Base-by-base conservation (phyloP, 2,797 vertebrate genomes). In the Cephalopachus bancanus region DNA sequence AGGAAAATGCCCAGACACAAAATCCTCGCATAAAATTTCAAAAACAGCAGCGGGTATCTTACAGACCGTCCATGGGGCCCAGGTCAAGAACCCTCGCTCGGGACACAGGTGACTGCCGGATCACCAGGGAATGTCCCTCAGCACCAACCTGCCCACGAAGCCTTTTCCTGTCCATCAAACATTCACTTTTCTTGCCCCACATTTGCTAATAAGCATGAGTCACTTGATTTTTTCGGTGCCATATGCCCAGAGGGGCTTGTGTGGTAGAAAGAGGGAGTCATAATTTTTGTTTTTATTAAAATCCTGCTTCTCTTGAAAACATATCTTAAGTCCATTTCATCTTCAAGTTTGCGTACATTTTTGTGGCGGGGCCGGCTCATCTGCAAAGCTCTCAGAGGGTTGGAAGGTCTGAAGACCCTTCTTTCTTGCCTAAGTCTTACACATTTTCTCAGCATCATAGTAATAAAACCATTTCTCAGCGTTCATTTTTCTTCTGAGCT, bases 241-340 rank as follows among this genome's bases (percentile, higher is more conserved):
- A 7, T 60, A 57, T 59, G 33, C 67, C 80, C 76, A 3, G 16
- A n/a, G n/a, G 65, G 76, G 60, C 76, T 95, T n/a, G 1, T 72
- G 60, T 64, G 44, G 57, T 74, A 88, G 80, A 97, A 96, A 93
- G 81, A 95, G 14, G 91, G 72, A 95, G 80, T 88, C 89, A 59
- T 59, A 79, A 81, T 59, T 96, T 95, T 93, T 95, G 72, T 88
- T 96, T 90, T 92, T 71, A 92, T 94, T 95, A 55, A 91, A 93
- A 95, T 67, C 37, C 37, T 87, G 14, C 30, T 95, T 94, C 67
- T 96, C 67, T 91, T 91, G 91, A 89, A 83, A 83, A 51, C 49
- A 16, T 26, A 69, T 33, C 85, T 84, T 80, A 67, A 91, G 91
- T 87, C 55, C n/a, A 44, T 93, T 85, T 93, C 17, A 51, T 84